Percentiles rank a stretch among this genome's conserved stretches.
Conservation (phyloP, 2,113 vertebrate genomes). For the Sphyrna mokarran region DNA sequence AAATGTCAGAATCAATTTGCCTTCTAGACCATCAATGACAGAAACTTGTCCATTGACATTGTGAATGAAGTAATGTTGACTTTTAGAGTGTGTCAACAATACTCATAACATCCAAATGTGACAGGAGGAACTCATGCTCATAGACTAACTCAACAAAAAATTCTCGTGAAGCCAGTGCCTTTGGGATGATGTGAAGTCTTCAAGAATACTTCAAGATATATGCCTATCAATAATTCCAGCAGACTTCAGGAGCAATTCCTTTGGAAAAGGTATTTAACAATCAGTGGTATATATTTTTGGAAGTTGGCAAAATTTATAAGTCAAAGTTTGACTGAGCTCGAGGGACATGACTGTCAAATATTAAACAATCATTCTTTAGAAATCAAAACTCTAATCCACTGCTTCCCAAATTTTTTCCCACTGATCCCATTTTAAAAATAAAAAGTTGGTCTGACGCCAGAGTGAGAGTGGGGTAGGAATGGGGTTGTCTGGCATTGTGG, state of each 20-base stretch:
- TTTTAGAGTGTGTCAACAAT: conserved; percentile 27
- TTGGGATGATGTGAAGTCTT: conserved; percentile 13
- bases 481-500: background rate
- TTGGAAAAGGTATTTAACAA: background rate
- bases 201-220: conserved; percentile 19
- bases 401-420: background rate
- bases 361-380: conserved; percentile 47
- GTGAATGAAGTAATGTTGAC: conserved; percentile 59
- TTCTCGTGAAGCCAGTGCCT: conserved; percentile 21
- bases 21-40: conserved; percentile 41
- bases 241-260: background rate
- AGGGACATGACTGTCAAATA: conserved; percentile 37
- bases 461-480: background rate
- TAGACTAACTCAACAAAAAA: background rate
- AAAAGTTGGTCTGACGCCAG: background rate
- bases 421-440: background rate
- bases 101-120: conserved; percentile 19
- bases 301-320: conserved; percentile 48
- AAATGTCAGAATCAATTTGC: conserved; percentile 56
- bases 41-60: conserved; percentile 54
- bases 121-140: conserved; percentile 17
- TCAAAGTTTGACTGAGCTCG: conserved; percentile 43
- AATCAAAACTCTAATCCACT: conserved; percentile 3
- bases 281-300: background rate
- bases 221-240: conserved; percentile 13